Conservation (phyloP, 2,113 vertebrate genomes). For the Seriola aureovittata region DNA sequence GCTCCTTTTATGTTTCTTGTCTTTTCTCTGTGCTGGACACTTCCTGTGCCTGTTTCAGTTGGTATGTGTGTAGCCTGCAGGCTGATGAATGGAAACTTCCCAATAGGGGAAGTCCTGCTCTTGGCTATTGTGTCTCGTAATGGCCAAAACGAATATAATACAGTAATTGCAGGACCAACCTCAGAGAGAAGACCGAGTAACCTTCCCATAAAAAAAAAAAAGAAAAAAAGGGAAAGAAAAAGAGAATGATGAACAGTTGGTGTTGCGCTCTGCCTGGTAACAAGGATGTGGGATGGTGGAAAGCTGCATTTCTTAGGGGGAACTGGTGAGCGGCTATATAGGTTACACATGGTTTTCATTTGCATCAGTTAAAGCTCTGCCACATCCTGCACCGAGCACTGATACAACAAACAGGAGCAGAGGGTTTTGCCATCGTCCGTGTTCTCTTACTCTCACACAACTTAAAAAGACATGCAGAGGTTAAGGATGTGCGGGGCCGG, state of each 20-base stretch:
- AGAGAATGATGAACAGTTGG: conserved; percentile 20
- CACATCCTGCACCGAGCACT: conserved; percentile 58
- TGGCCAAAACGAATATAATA: conserved; percentile 24
- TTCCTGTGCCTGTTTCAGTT: conserved; percentile 54
- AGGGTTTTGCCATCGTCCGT: not conserved
- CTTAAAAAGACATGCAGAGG: not conserved
- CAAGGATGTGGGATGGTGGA: conserved; percentile 48
- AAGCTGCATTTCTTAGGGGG: conserved; percentile 25
- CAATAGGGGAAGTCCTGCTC: conserved; percentile 65
- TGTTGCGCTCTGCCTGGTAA: conserved; percentile 55
- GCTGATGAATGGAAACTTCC: conserved; percentile 59
- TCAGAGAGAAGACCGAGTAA: conserved; percentile 28
- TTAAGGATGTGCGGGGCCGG: not conserved
- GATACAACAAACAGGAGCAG: conserved; percentile 46
- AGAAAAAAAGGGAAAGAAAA: not conserved
- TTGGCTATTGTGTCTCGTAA: conserved; percentile 59
- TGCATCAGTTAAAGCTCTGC: conserved; percentile 44
- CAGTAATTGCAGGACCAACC: conserved; percentile 20
- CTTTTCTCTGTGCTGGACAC: conserved; percentile 37
- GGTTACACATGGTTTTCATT: conserved; percentile 79
- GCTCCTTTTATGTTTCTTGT: conserved; percentile 29
- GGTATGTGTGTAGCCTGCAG: conserved; percentile 29
- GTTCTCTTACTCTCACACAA: not conserved
- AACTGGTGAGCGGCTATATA: conserved; percentile 45
- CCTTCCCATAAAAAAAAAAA: not conserved